Evolutionary conservation across 1,140 invertebrate genomes (phyloP).

Genomic region (Aphidius gifuensis): DNA sequence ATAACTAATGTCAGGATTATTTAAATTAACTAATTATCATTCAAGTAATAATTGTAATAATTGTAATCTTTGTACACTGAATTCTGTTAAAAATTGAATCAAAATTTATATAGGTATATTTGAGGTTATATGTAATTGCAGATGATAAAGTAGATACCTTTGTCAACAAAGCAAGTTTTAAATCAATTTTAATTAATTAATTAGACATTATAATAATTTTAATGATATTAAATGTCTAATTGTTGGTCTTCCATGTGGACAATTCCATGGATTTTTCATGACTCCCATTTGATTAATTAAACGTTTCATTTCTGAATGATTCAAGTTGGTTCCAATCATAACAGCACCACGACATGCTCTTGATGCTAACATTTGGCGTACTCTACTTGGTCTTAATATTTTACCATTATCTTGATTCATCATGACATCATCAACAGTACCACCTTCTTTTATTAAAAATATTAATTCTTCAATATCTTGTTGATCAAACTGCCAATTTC

Average conservation of each 20-base stretch:
- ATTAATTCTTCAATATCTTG: conserved; percentile 89
- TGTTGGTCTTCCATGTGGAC: conserved; percentile 91
- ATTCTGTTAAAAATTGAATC: too few species aligned
- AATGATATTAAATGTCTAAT: conserved; percentile 88
- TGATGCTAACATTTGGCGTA: conserved; percentile 88
- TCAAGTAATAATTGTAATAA: too few species aligned
- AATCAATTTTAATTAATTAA: conserved; percentile 23
- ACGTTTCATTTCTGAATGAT: conserved; percentile 73
- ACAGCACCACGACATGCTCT: conserved; percentile 93
- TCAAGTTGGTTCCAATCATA: conserved; percentile 86
- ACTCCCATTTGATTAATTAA: conserved; percentile 82
- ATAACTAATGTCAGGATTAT: too few species aligned
- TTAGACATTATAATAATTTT: conserved; percentile 45
- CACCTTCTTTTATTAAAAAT: conserved; percentile 74
- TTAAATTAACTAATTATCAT: too few species aligned
- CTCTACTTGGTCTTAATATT: conserved; percentile 72
- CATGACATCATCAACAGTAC: conserved; percentile 34
- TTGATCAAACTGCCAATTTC: conserved; percentile 84
- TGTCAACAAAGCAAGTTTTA: too few species aligned
- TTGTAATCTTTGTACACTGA: too few species aligned
- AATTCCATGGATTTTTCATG: conserved; percentile 75
- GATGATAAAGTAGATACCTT: too few species aligned
- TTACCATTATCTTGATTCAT: conserved; percentile 37
- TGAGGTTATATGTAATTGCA: too few species aligned
- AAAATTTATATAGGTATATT: too few species aligned